phyloP scores from a whole-genome alignment of 2,113 vertebrate genomes.

The Parotia lawesii region DNA sequence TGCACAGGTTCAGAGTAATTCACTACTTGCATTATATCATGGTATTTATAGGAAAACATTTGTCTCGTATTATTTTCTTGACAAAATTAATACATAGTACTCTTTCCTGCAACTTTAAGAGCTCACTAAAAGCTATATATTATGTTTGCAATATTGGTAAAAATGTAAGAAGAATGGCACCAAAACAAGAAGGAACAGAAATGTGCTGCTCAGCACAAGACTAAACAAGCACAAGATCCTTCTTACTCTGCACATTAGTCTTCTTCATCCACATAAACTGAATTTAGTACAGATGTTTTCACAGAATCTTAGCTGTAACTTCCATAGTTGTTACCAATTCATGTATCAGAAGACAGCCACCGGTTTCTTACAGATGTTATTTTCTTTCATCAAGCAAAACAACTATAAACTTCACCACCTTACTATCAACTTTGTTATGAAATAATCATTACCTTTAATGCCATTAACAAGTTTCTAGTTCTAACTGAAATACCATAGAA shows the following conservation, averaged over 20 bases:
- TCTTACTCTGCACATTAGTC: background rate
- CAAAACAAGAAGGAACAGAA: background rate
- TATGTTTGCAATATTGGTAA: background rate
- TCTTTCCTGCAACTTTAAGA: background rate
- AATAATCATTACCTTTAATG: background rate
- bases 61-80: background rate
- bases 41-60: background rate
- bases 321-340: background rate
- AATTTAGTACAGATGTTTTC: background rate
- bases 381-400: background rate
- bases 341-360: background rate
- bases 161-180: background rate
- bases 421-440: background rate
- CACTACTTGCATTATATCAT: fast-evolving
- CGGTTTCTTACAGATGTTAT: background rate
- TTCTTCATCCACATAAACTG: background rate
- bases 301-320: background rate
- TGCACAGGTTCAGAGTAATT: background rate
- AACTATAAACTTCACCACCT: background rate
- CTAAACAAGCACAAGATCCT: background rate
- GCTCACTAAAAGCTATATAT: background rate
- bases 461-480: background rate
- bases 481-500: background rate
- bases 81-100: background rate
- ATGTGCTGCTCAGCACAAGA: background rate